Conservation (phyloP, 2,888 invertebrate species). For the Cistogaster globosa region DNA sequence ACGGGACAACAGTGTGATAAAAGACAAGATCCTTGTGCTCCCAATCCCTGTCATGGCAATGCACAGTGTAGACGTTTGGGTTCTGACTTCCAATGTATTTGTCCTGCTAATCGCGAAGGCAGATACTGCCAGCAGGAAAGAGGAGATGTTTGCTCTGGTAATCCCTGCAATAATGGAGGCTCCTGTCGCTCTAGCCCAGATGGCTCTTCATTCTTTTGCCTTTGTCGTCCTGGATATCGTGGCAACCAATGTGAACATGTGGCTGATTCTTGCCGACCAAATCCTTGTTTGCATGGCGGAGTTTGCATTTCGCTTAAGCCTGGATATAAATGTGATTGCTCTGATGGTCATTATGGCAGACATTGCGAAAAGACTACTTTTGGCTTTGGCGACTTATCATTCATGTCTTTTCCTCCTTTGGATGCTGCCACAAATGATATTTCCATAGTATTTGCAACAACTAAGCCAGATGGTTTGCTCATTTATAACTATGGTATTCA, state of each 20-base stretch:
- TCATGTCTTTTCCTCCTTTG: conserved; percentile 93
- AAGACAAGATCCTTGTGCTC: conserved; percentile 94
- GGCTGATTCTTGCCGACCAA: conserved; percentile 94
- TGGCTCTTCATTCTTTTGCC: conserved; percentile 94
- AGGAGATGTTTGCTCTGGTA: conserved; percentile 92
- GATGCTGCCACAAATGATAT: conserved; percentile 96
- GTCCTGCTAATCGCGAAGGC: conserved; percentile 91
- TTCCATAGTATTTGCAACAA: conserved; percentile 94
- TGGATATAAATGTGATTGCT: conserved; percentile 93
- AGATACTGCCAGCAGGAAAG: conserved; percentile 92
- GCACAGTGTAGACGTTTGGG: conserved; percentile 93
- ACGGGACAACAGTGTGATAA: conserved; percentile 92
- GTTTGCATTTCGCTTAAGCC: conserved; percentile 94
- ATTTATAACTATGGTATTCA: conserved; percentile 95
- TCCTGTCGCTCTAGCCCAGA: conserved; percentile 95
- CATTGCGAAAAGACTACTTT: conserved; percentile 95
- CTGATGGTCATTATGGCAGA: conserved; percentile 93
- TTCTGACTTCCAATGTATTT: conserved; percentile 92
- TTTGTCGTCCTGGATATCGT: conserved; percentile 95
- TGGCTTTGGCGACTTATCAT: conserved; percentile 95
- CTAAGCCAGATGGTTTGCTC: conserved; percentile 92
- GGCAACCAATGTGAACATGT: conserved; percentile 95
- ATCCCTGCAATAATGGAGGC: conserved; percentile 95
- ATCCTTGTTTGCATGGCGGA: conserved; percentile 96
- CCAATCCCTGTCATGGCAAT: conserved; percentile 93